phyloP scores from a whole-genome alignment of 2,797 vertebrate species.

The Pipistrellus pipistrellus region DNA sequence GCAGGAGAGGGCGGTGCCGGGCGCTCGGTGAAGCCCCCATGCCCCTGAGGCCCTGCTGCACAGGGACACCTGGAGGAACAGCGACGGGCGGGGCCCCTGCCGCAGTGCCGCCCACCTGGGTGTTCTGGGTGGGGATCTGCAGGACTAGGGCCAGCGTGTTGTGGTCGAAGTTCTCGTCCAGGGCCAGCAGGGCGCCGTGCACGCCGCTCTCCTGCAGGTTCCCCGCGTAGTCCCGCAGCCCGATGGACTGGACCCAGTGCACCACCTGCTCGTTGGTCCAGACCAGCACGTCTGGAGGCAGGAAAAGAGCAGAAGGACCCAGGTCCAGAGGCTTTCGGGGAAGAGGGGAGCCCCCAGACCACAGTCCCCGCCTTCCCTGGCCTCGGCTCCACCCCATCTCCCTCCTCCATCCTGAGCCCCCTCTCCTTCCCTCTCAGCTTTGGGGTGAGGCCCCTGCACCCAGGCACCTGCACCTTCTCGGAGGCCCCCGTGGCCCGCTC shows the following conservation, averaged over 20 bases:
- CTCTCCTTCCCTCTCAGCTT: neutral
- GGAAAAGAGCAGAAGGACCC: neutral
- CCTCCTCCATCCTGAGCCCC: neutral
- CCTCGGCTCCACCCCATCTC: neutral
- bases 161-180: conserved; percentile 97
- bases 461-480: neutral
- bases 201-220: conserved; percentile 95
- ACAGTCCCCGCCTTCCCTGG: neutral
- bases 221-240: conserved; percentile 95
- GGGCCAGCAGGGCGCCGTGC: conserved; percentile 94
- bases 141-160: conserved; percentile 96
- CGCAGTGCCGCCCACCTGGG: conserved; percentile 90
- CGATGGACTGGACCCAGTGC: conserved; percentile 95
- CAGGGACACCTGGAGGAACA: neutral
- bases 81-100: neutral
- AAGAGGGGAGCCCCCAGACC: neutral
- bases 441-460: neutral
- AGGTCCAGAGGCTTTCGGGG: neutral
- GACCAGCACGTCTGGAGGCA: conserved; percentile 89
- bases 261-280: conserved; percentile 92
- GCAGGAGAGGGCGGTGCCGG: neutral
- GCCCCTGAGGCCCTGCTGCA: neutral
- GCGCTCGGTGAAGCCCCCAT: neutral
- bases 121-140: conserved; percentile 98
- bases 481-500: conserved; percentile 34